Percentiles rank a stretch among this genome's conserved stretches.
Evolutionary conservation across 2,888 invertebrate genomes (phyloP).

Genomic region (Drosophila meridiana): DNA sequence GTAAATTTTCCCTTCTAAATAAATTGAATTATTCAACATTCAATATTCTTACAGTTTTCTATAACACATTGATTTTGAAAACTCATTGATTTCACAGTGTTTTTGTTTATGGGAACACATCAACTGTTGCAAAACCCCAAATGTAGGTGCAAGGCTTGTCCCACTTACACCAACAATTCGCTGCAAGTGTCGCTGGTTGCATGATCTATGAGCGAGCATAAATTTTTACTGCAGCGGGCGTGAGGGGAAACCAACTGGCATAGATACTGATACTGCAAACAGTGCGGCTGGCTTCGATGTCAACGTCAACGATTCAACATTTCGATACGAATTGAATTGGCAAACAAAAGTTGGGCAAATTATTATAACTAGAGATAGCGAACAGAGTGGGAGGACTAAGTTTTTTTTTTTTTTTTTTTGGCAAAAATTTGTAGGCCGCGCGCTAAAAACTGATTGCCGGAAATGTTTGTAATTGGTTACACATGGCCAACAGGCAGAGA

Average conservation of each 20-base stretch:
- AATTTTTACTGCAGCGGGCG: slow-evolving; percentile 60
- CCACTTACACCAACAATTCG: slow-evolving; percentile 37
- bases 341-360: slow-evolving; percentile 60
- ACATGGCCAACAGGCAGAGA: slow-evolving; percentile 42
- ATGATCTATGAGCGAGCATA: slow-evolving; percentile 72
- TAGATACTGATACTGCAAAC: slow-evolving; percentile 22
- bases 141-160: slow-evolving; percentile 16
- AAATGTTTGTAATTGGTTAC: slow-evolving; percentile 69
- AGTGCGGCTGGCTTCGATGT: slow-evolving; percentile 34
- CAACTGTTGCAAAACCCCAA: slow-evolving; percentile 6
- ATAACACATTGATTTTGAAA: not conserved
- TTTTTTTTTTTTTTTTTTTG: not conserved
- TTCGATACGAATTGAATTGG: slow-evolving; percentile 63
- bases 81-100: not conserved
- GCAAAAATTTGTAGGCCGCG: slow-evolving; percentile 28
- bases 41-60: not conserved
- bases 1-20: not conserved
- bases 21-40: not conserved
- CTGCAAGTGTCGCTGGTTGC: slow-evolving; percentile 54
- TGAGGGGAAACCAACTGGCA: slow-evolving; percentile 7
- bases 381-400: not conserved
- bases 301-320: slow-evolving; percentile 48
- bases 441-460: slow-evolving; percentile 77
- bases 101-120: slow-evolving; percentile 23
- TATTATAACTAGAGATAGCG: slow-evolving; percentile 62